These are phyloP conservation scores for Rhynchotus rufescens DNA, from an alignment of 2,797 vertebrate species.

Conservation along the genomic window DNA sequence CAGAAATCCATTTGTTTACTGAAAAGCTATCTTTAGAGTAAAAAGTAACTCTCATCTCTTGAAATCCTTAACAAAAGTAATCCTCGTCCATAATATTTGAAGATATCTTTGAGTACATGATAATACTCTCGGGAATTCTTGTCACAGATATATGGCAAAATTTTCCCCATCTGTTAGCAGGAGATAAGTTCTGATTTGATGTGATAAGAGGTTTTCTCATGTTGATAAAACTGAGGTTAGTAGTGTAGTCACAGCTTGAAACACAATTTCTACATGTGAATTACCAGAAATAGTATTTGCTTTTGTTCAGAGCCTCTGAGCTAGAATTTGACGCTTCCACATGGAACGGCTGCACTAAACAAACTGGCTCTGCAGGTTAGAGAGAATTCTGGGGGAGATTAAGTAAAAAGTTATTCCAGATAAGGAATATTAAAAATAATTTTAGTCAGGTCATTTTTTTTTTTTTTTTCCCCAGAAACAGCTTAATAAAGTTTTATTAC, in stretches of 20 bases:
- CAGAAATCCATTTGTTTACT: background rate
- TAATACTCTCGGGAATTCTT: constrained; percentile 13
- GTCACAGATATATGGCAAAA: background rate
- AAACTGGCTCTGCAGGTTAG: background rate
- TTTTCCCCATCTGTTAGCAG: constrained; percentile 15
- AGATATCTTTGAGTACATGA: background rate
- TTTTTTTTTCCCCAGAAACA: background rate
- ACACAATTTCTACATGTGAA: background rate
- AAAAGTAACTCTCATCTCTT: background rate
- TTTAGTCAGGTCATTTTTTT: background rate
- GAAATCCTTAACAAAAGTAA: constrained; percentile 19
- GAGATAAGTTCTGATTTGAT: constrained; percentile 48
- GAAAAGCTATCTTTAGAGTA: background rate
- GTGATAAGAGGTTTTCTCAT: constrained; percentile 24
- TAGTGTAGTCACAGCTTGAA: background rate
- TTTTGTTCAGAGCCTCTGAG: background rate
- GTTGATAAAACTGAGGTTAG: background rate
- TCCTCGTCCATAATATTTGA: background rate
- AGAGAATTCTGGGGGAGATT: background rate
- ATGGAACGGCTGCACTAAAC: background rate
- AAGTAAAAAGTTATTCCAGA: background rate
- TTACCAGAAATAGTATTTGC: background rate
- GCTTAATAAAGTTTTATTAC: background rate
- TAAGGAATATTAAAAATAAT: background rate
- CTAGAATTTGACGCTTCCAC: background rate